Conservation (phyloP, 2,888 invertebrate species). For the Merodon equestris region DNA sequence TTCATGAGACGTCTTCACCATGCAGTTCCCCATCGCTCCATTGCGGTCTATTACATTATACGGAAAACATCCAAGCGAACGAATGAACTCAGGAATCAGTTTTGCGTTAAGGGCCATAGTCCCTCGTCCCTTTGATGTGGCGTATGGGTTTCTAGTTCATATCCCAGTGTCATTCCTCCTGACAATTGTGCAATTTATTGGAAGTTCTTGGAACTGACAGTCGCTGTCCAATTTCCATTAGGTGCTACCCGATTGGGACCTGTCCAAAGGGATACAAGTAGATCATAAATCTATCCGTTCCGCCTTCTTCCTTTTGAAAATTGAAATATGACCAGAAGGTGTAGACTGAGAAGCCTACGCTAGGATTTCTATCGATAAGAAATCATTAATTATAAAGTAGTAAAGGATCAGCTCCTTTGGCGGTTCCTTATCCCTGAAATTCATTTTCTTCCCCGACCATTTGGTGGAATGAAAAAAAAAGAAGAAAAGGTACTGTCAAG, state of each 20-base stretch:
- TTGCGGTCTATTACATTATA: constrained; percentile 59
- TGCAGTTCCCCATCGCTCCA: constrained; percentile 4
- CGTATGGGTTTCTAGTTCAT: constrained; percentile 7
- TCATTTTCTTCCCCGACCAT: constrained; percentile 19
- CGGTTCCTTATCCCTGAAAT: too few relatives aligned
- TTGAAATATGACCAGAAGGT: too few relatives aligned
- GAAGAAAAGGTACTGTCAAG: constrained; percentile 32
- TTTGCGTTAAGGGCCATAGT: too few relatives aligned
- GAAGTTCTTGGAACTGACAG: constrained; percentile 56
- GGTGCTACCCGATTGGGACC: constrained; percentile 13
- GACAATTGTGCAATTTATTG: constrained; percentile 63
- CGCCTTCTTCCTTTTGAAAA: too few relatives aligned
- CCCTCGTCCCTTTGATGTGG: background rate
- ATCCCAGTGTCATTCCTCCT: constrained; percentile 53
- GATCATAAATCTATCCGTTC: background rate
- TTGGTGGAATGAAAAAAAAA: constrained; percentile 6
- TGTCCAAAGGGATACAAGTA: background rate
- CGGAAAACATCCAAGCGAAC: constrained; percentile 43
- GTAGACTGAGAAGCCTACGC: too few relatives aligned
- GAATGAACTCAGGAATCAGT: background rate
- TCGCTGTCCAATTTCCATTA: constrained; percentile 11
- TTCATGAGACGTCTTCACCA: constrained; percentile 59
- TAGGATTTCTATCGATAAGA: too few relatives aligned
- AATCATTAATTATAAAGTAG: too few relatives aligned
- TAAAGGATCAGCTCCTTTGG: too few relatives aligned